Conservation (phyloP, 2,888 invertebrate genomes). For the Opisthograptis luteolata region DNA sequence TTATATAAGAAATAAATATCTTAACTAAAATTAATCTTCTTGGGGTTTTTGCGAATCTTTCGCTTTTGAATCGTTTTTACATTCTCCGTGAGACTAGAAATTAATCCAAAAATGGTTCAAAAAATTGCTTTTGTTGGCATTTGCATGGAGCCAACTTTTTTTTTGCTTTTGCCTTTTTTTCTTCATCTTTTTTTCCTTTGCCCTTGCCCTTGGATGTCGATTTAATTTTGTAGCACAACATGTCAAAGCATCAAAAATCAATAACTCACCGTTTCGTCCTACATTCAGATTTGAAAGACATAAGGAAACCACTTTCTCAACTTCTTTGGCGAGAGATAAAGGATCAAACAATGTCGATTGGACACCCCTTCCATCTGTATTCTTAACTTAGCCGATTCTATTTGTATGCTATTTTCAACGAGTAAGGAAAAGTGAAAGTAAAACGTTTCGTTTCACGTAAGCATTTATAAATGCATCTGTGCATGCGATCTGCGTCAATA, state of each 20-base stretch:
- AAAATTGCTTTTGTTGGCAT: too few relatives aligned
- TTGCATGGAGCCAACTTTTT: too few relatives aligned
- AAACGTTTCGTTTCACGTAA: conserved; percentile 38
- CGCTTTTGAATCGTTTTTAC: too few relatives aligned
- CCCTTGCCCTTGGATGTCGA: too few relatives aligned
- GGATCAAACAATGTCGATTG: neutral
- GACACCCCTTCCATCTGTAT: neutral
- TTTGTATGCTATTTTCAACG: conserved; percentile 31
- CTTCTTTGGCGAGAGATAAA: neutral
- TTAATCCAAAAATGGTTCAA: too few relatives aligned
- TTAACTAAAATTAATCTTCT: too few relatives aligned
- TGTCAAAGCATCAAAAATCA: neutral
- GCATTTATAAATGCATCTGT: conserved; percentile 27
- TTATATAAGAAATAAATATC: too few relatives aligned
- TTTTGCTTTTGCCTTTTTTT: too few relatives aligned
- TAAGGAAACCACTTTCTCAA: neutral
- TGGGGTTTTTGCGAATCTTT: too few relatives aligned
- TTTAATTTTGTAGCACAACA: too few relatives aligned
- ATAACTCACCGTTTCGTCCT: neutral
- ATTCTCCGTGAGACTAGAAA: too few relatives aligned
- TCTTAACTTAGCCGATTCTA: neutral
- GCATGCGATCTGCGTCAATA: conserved; percentile 30
- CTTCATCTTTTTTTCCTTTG: too few relatives aligned
- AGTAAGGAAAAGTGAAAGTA: conserved; percentile 38
- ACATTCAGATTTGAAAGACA: neutral